A percentile compares a stretch with the other conserved stretches of the same genome.
Conservation (phyloP, 2,888 invertebrate species). For the Corythucha ciliata region DNA sequence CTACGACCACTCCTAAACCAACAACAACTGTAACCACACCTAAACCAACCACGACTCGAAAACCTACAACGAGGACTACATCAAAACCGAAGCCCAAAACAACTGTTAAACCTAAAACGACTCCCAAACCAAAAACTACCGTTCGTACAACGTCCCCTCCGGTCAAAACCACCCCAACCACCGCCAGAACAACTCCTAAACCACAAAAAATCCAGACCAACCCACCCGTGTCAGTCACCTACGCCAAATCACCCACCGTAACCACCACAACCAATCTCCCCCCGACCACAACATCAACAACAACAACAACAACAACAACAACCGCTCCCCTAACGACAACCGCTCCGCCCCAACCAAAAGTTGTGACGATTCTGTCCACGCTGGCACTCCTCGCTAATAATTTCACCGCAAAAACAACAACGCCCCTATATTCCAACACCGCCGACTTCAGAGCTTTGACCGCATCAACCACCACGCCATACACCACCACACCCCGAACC, state of each 20-base stretch:
- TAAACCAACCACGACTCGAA: constrained; percentile 4
- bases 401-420: constrained; percentile 17
- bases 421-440: constrained; percentile 20
- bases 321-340: constrained; percentile 35
- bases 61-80: constrained; percentile 9
- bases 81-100: constrained; percentile 13
- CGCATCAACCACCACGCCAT: constrained; percentile 23
- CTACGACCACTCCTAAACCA: constrained; percentile 43
- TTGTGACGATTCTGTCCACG: constrained; percentile 33
- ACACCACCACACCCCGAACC: constrained; percentile 35
- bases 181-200: constrained; percentile 21
- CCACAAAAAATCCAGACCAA: constrained; percentile 16
- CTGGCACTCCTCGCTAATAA: constrained; percentile 37
- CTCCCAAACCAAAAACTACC: constrained; percentile 43
- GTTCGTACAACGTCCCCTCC: constrained; percentile 38
- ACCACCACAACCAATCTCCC: constrained; percentile 28
- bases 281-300: constrained; percentile 35
- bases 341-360: constrained; percentile 33
- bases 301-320: constrained; percentile 26
- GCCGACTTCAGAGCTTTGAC: constrained; percentile 18
- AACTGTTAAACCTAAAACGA: constrained; percentile 36
- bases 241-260: constrained; percentile 33
- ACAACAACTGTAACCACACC: constrained; percentile 24
- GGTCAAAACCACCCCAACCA: constrained; percentile 21
- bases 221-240: not conserved